Evolutionary conservation across 2,888 invertebrate genomes (phyloP).

Genomic region (Patella pellucida): DNA sequence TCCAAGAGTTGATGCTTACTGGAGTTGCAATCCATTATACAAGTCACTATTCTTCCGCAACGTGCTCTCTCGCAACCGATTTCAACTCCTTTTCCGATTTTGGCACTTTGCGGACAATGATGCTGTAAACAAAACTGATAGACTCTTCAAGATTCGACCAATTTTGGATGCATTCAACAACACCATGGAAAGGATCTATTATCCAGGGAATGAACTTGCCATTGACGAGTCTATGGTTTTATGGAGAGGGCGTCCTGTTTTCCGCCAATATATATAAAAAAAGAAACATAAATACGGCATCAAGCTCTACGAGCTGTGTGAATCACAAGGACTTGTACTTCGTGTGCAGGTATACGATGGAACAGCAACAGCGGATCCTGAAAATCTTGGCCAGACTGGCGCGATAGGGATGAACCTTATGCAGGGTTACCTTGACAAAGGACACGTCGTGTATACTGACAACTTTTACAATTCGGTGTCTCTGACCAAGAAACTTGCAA

Average conservation of each 20-base stretch:
- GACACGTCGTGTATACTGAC: no score
- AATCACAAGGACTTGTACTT: slow-evolving; percentile 23
- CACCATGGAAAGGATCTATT: slow-evolving; percentile 15
- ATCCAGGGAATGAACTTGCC: slow-evolving; percentile 14
- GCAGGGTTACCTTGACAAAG: no score
- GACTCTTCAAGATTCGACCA: slow-evolving; percentile 23
- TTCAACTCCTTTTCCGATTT: neutral
- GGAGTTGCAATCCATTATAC: slow-evolving; percentile 1
- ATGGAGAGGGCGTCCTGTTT: slow-evolving; percentile 20
- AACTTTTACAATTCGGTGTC: no score
- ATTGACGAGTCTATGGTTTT: slow-evolving; percentile 27
- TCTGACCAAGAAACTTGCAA: no score
- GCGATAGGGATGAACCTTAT: no score
- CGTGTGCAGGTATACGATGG: slow-evolving; percentile 17
- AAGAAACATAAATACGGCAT: slow-evolving; percentile 23
- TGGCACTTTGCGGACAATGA: slow-evolving; percentile 16
- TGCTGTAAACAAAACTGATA: neutral
- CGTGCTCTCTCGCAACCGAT: neutral
- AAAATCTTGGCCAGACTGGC: no score
- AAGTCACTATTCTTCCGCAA: neutral
- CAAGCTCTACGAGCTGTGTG: slow-evolving; percentile 23
- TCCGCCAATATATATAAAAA: slow-evolving; percentile 25
- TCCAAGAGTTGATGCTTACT: slow-evolving; percentile 3
- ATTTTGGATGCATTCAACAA: slow-evolving; percentile 21
- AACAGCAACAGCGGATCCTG: no score